Percentiles rank a stretch among this genome's conserved stretches.
These are phyloP conservation scores for human (Homo sapiens) DNA, from an alignment of 2,113 vertebrate genomes.

Conservation along the genomic window GRCh38 chr2:172283001-172283500, in stretches of 20 bases:
- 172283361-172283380: slow-evolving; percentile 22
- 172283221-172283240: neutral
- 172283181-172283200: neutral
- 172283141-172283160: neutral
- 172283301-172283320: neutral
- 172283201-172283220: neutral
- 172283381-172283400: neutral
- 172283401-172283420: slow-evolving; percentile 50
- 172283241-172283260: neutral
- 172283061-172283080: neutral
- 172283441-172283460: neutral
- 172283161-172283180: neutral
- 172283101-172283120: neutral
- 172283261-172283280: neutral
- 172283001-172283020: neutral
- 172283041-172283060: neutral
- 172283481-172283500: slow-evolving; percentile 56
- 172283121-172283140: neutral
- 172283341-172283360: neutral
- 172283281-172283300: neutral
- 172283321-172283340: neutral
- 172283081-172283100: neutral
- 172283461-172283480: slow-evolving; percentile 61
- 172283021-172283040: neutral
- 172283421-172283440: slow-evolving; percentile 36